Evolutionary conservation across 2,113 vertebrate genomes (phyloP).

Genomic region (Bombycilla garrulus): DNA sequence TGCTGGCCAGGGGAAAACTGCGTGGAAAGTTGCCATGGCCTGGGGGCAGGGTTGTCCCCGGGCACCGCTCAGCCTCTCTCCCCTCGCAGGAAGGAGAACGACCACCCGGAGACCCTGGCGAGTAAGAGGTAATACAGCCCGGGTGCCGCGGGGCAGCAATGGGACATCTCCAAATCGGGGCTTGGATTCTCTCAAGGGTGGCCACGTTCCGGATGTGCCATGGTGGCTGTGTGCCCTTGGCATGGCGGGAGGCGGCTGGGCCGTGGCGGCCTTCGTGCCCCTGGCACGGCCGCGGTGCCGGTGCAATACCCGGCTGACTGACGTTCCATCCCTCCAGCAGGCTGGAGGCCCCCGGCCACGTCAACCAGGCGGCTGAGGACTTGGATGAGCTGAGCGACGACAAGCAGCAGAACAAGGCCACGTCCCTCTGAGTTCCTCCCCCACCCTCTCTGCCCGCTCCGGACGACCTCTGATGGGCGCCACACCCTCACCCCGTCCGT

Average conservation of each 20-base stretch:
- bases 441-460: not conserved
- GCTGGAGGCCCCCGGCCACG: not conserved
- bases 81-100: not conserved
- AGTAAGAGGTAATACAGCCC: not conserved
- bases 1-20: rapidly evolving
- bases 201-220: not conserved
- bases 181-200: not conserved
- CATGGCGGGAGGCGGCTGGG: not conserved
- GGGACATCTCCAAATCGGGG: too few species aligned
- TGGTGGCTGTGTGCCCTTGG: not conserved
- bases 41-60: not conserved
- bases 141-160: rapidly evolving
- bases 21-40: not conserved
- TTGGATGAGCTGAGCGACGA: not conserved
- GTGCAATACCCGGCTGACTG: not conserved
- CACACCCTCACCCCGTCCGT: not conserved
- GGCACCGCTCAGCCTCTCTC: not conserved
- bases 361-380: not conserved
- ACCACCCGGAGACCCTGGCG: not conserved
- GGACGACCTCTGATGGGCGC: rapidly evolving
- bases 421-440: not conserved
- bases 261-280: not conserved
- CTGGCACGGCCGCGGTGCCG: not conserved
- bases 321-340: not conserved
- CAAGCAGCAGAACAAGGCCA: not conserved